Evolutionary conservation across 2,797 vertebrate species (phyloP).

Genomic region (Sarcophilus harrisii): DNA sequence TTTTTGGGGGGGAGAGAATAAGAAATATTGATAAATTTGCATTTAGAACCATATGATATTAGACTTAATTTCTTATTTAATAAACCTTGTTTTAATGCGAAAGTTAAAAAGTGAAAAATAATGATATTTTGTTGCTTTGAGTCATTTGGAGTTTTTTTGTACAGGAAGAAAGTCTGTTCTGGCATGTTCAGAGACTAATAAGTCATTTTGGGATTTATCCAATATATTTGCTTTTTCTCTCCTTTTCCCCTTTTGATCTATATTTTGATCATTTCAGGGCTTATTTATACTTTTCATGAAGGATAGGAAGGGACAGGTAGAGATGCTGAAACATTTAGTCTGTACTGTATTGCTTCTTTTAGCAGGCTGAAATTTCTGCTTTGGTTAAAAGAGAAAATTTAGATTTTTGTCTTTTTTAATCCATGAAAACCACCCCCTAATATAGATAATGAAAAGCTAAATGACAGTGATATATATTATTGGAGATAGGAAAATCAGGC

Average conservation of each 20-base stretch:
- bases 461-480: not conserved
- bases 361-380: conserved; percentile 21
- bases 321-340: conserved; percentile 11
- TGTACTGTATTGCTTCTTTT: not conserved
- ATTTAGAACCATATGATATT: not conserved
- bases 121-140: not conserved
- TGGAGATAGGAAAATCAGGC: conserved; percentile 3
- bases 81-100: not conserved
- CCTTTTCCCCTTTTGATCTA: not conserved
- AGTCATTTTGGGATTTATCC: not conserved
- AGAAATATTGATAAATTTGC: not conserved
- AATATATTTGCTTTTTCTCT: not conserved
- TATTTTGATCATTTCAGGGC: conserved; percentile 7
- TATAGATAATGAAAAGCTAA: not conserved
- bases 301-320: conserved; percentile 25
- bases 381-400: conserved; percentile 37
- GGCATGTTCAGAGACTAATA: not conserved
- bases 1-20: not conserved
- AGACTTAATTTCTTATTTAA: not conserved
- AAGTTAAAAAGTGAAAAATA: not conserved
- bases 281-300: not conserved
- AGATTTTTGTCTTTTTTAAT: not conserved
- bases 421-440: too few species aligned
- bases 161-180: not conserved
- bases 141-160: not conserved